A percentile compares a stretch with the other conserved stretches of the same genome.
Evolutionary conservation across 2,888 invertebrate species (phyloP).

Genomic region (Atherix ibis): DNA sequence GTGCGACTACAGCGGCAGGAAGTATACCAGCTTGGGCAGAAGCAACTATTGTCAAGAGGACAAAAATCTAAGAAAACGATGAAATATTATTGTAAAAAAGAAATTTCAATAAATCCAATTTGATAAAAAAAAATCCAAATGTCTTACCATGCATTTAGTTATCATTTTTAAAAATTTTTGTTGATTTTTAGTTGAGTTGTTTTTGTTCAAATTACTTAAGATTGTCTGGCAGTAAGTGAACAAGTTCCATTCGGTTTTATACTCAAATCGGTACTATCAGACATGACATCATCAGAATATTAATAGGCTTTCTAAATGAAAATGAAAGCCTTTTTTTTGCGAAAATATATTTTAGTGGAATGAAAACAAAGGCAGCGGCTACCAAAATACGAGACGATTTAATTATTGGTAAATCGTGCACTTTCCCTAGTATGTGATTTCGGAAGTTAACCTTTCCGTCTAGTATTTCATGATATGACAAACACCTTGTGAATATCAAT

Average conservation of each 20-base stretch:
- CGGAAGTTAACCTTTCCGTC: too few relatives aligned
- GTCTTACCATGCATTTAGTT: conserved; percentile 24
- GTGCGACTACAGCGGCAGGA: conserved; percentile 41
- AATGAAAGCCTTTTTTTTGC: conserved; percentile 6
- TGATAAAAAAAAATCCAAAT: neutral
- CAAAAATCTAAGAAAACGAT: conserved; percentile 22
- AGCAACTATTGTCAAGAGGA: conserved; percentile 21
- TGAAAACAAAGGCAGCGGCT: too few relatives aligned
- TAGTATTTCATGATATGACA: too few relatives aligned
- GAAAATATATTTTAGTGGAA: too few relatives aligned
- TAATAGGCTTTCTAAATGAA: conserved; percentile 5
- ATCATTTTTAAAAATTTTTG: conserved; percentile 18
- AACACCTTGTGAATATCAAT: too few relatives aligned
- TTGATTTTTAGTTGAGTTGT: conserved; percentile 3
- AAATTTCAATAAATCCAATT: neutral
- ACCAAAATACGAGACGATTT: too few relatives aligned
- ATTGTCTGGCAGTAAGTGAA: too few relatives aligned
- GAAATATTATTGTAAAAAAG: conserved; percentile 3
- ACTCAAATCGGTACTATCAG: too few relatives aligned
- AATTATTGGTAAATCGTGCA: conserved; percentile 1
- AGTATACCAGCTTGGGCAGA: conserved; percentile 23
- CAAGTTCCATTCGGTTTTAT: too few relatives aligned
- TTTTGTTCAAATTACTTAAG: conserved; percentile 3
- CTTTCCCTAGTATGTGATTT: conserved; percentile 6
- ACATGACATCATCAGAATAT: neutral